Percentiles rank a stretch among this genome's conserved stretches.
phyloP scores from a whole-genome alignment of 2,888 invertebrate genomes.

The Drosophila phalerata region DNA sequence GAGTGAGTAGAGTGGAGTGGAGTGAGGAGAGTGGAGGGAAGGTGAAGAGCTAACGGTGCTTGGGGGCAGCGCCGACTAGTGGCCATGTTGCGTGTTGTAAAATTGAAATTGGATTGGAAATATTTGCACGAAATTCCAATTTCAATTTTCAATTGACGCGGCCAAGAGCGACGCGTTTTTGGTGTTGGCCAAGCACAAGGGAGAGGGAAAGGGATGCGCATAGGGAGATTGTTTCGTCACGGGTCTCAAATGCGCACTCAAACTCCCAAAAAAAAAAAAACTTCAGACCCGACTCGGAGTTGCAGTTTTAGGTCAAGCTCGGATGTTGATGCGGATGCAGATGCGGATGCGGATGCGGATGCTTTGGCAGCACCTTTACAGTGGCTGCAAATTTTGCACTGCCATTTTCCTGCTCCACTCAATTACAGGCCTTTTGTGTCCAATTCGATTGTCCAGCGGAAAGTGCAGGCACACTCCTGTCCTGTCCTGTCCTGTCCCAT shows the following conservation, averaged over 20 bases:
- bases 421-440: constrained; percentile 75
- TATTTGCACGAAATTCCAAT: constrained; percentile 76
- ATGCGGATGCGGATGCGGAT: constrained; percentile 37
- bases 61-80: constrained; percentile 25
- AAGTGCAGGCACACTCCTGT: constrained; percentile 30
- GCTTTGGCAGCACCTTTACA: constrained; percentile 51
- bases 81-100: constrained; percentile 63
- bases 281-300: not conserved
- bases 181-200: constrained; percentile 20
- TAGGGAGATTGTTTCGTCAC: constrained; percentile 53
- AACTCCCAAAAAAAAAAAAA: constrained; percentile 12
- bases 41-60: not conserved
- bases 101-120: constrained; percentile 77
- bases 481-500: not conserved
- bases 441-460: constrained; percentile 47
- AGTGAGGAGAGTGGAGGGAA: too few relatives aligned
- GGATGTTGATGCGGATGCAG: constrained; percentile 17
- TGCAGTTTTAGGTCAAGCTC: not conserved
- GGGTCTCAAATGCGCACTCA: constrained; percentile 28
- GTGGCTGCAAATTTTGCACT: constrained; percentile 59
- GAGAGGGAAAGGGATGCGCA: not conserved
- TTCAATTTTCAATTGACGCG: constrained; percentile 73
- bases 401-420: constrained; percentile 66
- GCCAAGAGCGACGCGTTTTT: constrained; percentile 34
- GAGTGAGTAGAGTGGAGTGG: too few relatives aligned